These are phyloP conservation scores for Anolis carolinensis DNA, from an alignment of 2,113 vertebrate species.

Conservation along the genomic window DNA sequence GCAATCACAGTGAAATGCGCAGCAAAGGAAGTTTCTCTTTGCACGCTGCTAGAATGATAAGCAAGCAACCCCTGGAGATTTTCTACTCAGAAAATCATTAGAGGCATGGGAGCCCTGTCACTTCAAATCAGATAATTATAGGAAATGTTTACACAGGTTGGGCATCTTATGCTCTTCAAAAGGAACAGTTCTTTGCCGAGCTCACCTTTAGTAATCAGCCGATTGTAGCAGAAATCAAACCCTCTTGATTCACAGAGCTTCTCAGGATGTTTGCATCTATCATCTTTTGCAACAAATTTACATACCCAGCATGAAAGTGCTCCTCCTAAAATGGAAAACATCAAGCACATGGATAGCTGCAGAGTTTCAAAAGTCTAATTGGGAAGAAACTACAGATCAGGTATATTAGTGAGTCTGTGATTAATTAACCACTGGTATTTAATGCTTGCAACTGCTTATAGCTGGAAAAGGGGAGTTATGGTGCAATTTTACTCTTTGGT, in stretches of 20 bases:
- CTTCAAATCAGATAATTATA: background rate
- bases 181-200: background rate
- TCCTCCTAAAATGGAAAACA: background rate
- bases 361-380: background rate
- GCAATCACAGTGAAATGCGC: no score
- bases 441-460: no score
- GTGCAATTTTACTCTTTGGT: no score
- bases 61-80: background rate
- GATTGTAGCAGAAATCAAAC: background rate
- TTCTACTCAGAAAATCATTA: background rate
- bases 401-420: background rate
- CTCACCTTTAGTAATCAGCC: background rate
- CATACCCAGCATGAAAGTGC: background rate
- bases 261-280: background rate
- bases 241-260: background rate
- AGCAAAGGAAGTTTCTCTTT: no score
- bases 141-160: no score
- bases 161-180: background rate
- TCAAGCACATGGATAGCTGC: no score
- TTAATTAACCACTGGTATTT: background rate
- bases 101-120: background rate
- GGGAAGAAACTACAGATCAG: background rate
- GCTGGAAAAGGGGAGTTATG: no score
- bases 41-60: background rate
- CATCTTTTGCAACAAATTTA: background rate